Evolutionary conservation across 2,888 invertebrate species (phyloP), one percentile per base, ranked within the genome.

Genomic region (Macropis europaea): DNA sequence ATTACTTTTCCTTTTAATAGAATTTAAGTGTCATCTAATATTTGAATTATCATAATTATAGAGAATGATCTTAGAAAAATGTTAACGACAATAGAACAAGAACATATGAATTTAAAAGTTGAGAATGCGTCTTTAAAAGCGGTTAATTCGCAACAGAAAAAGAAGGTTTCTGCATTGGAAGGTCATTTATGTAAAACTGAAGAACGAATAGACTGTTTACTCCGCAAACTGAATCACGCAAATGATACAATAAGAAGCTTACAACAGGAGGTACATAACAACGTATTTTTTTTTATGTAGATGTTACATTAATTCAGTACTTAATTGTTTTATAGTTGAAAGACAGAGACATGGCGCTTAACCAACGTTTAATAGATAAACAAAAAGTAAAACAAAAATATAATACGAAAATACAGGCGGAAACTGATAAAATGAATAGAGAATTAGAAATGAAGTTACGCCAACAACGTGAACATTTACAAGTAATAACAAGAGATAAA

Each of bases 391-490:
- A 91, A 75, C 89, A 90, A 67, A 90, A 87, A 64, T 90, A 90
- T 68, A 89, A 90, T 30, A 86, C 83, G 13, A 91, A 91, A 78
- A 92, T 95, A 24, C 95, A 94, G 0, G 92, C 92, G 0, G 95
- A 95, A 87, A 94, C 94, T 67, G 96, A 96, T 77, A 95, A 94
- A 86, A 92, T 93, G 88, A 94, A 93, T 17, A 93, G 94, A 48
- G 95, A 96, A 88, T 91, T 95, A 15, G 93, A 94, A 77, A 87
- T 90, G 2, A 93, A 93, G 84, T 84, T 94, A 60, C 91, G 92
- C 9, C 91, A 92, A 74, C 93, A 94, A 80, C 90, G 93, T 5
- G 92, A 92, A 40, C 92, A 92, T 75, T 84, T 92, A 67, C 91
- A 91, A 80, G 91, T 92, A 83, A 85, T 26, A 11, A 34, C 48